Evolutionary conservation across 2,113 vertebrate genomes (phyloP).

Genomic region (Orthonyx spaldingii): DNA sequence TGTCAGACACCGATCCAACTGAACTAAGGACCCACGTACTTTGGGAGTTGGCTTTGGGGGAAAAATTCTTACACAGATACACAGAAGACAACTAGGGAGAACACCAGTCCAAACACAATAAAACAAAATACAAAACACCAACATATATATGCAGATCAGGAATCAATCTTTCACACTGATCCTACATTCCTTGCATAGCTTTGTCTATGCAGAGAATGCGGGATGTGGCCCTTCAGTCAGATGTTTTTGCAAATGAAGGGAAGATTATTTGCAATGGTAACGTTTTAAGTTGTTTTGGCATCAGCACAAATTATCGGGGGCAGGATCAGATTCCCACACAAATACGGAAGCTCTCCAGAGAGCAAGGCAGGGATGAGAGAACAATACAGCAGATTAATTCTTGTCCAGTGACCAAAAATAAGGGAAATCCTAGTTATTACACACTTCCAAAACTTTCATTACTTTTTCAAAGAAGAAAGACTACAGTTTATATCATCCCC

Average conservation of each 20-base stretch:
- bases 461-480: constrained; percentile 35
- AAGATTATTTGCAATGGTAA: constrained; percentile 46
- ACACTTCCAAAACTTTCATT: constrained; percentile 11
- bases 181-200: constrained; percentile 43
- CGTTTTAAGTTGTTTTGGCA: constrained; percentile 51
- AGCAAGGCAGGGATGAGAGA: constrained; percentile 55
- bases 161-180: constrained; percentile 35
- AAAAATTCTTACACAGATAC: constrained; percentile 21
- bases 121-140: constrained; percentile 44
- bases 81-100: constrained; percentile 32
- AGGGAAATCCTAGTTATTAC: constrained; percentile 41
- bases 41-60: constrained; percentile 51
- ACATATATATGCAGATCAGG: constrained; percentile 50
- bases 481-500: constrained; percentile 19
- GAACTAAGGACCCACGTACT: constrained; percentile 48
- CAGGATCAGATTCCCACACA: constrained; percentile 45
- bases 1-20: constrained; percentile 48
- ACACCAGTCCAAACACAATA: constrained; percentile 34
- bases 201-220: constrained; percentile 12
- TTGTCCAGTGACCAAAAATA: constrained; percentile 59
- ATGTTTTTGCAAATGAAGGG: constrained; percentile 30
- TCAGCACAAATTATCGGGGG: constrained; percentile 51
- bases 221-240: constrained; percentile 36
- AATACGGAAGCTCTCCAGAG: constrained; percentile 44
- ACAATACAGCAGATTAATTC: constrained; percentile 61